Conservation (phyloP, 2,113 vertebrate species). For the Guaruba guarouba region DNA sequence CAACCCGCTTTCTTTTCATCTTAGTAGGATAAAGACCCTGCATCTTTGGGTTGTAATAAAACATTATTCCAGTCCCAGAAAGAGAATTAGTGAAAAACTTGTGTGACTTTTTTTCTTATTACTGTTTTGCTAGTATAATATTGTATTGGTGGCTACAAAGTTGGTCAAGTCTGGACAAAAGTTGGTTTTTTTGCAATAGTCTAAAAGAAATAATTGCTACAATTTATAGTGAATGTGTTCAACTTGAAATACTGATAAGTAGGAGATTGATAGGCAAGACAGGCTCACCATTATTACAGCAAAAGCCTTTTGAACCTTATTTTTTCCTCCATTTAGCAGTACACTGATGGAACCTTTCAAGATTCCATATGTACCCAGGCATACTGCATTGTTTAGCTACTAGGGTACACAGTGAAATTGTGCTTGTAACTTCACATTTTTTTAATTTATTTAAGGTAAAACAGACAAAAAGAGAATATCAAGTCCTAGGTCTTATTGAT, state of each 20-base stretch:
- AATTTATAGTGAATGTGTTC: not conserved
- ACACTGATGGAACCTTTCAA: not conserved
- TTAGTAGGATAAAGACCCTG: not conserved
- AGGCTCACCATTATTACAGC: not conserved
- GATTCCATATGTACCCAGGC: not conserved
- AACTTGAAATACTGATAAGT: not conserved
- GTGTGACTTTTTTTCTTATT: rapidly evolving
- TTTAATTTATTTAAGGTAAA: not conserved
- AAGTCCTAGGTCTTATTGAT: not conserved
- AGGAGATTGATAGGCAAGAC: not conserved
- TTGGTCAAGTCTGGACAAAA: not conserved
- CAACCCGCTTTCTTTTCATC: not conserved
- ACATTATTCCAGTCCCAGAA: not conserved
- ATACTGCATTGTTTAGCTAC: not conserved
- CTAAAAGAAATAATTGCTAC: not conserved
- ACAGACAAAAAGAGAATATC: not conserved
- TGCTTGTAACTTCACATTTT: not conserved
- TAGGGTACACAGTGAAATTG: not conserved
- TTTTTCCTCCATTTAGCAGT: not conserved
- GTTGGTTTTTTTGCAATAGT: not conserved
- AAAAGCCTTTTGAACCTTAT: not conserved
- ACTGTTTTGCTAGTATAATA: not conserved
- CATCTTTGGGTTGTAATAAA: not conserved
- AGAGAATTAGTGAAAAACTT: not conserved
- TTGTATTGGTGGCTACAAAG: not conserved